Conservation (phyloP, 2,113 vertebrate species). For the Chauna torquata region DNA sequence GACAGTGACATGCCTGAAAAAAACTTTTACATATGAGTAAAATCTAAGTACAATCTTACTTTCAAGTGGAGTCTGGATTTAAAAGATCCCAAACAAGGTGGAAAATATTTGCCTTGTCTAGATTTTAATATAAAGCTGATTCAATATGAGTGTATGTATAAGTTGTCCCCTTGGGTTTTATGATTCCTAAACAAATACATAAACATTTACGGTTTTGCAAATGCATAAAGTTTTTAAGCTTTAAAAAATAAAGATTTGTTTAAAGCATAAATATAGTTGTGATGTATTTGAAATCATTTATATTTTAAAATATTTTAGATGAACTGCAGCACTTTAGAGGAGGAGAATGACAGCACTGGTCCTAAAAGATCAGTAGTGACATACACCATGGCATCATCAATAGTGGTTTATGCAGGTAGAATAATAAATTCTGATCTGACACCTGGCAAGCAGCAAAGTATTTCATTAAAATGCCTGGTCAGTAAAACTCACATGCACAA, state of each 20-base stretch:
- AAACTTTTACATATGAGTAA: not conserved
- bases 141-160: not conserved
- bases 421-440: not conserved
- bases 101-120: not conserved
- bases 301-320: not conserved
- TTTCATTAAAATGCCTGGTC: not conserved
- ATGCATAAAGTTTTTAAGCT: not conserved
- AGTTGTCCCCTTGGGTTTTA: not conserved
- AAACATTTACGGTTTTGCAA: not conserved
- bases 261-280: not conserved
- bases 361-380: not conserved
- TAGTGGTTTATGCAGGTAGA: not conserved
- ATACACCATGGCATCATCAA: rapidly evolving
- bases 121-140: not conserved
- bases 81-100: not conserved
- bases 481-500: not conserved
- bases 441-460: not conserved
- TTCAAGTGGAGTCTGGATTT: not conserved
- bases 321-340: not conserved
- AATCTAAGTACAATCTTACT: not conserved
- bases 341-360: not conserved
- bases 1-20: not conserved
- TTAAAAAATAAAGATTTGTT: conserved; percentile 26
- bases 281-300: not conserved
- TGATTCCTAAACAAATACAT: not conserved